Evolutionary conservation across 2,113 vertebrate genomes (phyloP).

Genomic region (Nyctereutes procyonoides): DNA sequence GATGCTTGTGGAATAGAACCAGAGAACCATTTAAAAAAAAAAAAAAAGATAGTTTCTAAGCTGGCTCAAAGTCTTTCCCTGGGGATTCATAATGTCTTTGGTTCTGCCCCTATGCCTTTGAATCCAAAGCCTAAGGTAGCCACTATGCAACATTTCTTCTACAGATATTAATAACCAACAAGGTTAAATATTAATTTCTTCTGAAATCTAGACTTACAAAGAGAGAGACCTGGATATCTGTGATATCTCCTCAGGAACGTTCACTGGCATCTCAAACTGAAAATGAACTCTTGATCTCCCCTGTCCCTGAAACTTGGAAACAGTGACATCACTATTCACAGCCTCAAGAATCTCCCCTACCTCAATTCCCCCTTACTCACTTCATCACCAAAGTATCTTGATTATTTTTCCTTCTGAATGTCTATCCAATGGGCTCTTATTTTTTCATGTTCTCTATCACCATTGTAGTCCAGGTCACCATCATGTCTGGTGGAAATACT

Average conservation of each 20-base stretch:
- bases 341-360: background rate
- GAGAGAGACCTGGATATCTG: background rate
- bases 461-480: background rate
- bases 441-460: background rate
- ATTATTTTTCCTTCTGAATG: background rate
- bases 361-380: background rate
- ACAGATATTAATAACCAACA: background rate
- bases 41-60: background rate
- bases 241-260: background rate
- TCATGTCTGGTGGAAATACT: background rate
- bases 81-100: background rate
- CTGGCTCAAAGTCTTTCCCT: background rate
- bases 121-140: background rate
- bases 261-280: too few species aligned
- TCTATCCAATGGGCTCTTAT: background rate
- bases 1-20: background rate
- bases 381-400: background rate
- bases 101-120: background rate
- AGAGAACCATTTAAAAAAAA: background rate
- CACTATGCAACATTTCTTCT: background rate
- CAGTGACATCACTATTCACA: background rate
- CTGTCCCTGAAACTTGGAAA: background rate
- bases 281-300: background rate
- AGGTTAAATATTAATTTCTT: background rate
- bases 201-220: background rate